Evolutionary conservation across 37 sponge, comb jelly and placozoan species (phyloP), one percentile per base, ranked within the genome.

Genomic region (Geodia barretti): DNA sequence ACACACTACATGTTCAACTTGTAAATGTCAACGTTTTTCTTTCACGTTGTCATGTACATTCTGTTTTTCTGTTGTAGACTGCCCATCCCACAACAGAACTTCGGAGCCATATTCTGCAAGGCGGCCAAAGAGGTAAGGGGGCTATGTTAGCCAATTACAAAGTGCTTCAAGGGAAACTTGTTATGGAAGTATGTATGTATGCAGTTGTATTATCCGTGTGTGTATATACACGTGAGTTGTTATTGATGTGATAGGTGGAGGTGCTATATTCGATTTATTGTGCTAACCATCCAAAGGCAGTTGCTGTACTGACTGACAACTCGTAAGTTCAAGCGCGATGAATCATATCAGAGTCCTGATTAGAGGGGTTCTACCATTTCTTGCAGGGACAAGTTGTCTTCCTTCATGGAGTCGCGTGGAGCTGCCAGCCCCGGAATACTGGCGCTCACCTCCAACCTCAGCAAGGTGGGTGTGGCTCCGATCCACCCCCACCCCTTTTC

Each of bases 231-330:
- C 23, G 3, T 70, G 71, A 21, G 3, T 4, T 70, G 73, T 68
- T 25, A 36, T 25, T 32, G 28, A 38, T 58, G 1, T 79, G 61
- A 68, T 78, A 96, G 93, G 69, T 96, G 59, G 88, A 90, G 69
- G 31, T 11, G 34, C 75, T 96, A 29, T 90, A 96, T 37, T 39
- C 75, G 17, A 33, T 79, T 4, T 96, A 90, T 31, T 90, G 90
- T 66, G 73, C 91, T 72, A 93, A 90, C 76, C 97, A 96, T 60
- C 97, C 97, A 0, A 84, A 73, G 60, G 97, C 97, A 32, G 91
- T 96, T 19, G 94, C 97, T 28, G 80, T 96, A 11, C 79, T 96
- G 24, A 96, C 97, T 37, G 97, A 96, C 41, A 96, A 96, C 76
- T 92, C 92, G 95, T 94, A 71, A 87, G 88, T 84, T 26, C 58